Conservation (phyloP, 1,140 invertebrate genomes). For the Neodiprion fabricii region DNA sequence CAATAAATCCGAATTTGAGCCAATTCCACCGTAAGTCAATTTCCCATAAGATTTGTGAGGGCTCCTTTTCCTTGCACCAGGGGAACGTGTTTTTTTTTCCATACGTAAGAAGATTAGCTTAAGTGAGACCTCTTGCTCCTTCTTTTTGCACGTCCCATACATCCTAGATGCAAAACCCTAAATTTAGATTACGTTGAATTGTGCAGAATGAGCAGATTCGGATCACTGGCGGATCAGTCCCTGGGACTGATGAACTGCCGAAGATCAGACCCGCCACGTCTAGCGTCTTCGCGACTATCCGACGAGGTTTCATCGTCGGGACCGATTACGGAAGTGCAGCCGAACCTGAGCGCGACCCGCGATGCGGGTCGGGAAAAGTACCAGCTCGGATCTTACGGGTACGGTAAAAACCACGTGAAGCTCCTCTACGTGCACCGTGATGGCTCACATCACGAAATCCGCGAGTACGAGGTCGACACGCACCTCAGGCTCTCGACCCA, state of each 20-base stretch:
- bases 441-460: slow-evolving; percentile 69
- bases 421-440: slow-evolving; percentile 72
- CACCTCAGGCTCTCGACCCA: slow-evolving; percentile 72
- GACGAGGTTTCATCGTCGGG: neutral
- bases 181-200: no score
- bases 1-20: no score
- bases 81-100: no score
- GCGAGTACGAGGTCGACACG: slow-evolving; percentile 77
- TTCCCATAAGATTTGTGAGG: no score
- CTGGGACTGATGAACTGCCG: slow-evolving; percentile 26
- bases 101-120: no score
- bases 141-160: no score
- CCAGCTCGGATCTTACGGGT: slow-evolving; percentile 70
- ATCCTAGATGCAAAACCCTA: no score
- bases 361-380: slow-evolving; percentile 51
- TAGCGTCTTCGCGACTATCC: neutral
- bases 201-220: slow-evolving; percentile 28
- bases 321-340: slow-evolving; percentile 16
- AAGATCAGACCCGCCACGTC: neutral
- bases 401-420: slow-evolving; percentile 78
- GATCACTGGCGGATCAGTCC: slow-evolving; percentile 32
- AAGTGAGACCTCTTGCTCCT: no score
- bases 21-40: no score
- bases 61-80: no score
- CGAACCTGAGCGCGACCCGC: slow-evolving; percentile 35